Evolutionary conservation across 2,888 invertebrate genomes (phyloP), one percentile per base, ranked within the genome.

Genomic region (Elgonia sp.): DNA sequence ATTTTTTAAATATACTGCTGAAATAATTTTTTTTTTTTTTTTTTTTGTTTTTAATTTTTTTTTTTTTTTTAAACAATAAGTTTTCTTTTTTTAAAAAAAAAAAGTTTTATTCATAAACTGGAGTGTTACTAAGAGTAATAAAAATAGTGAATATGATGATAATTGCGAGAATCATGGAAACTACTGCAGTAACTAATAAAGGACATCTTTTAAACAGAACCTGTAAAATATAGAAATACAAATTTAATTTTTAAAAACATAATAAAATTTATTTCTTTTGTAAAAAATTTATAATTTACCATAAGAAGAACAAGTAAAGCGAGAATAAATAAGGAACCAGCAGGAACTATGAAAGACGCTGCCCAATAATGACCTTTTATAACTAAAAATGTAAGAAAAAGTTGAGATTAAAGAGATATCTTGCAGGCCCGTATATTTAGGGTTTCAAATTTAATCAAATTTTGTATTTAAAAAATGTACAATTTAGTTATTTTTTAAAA

Each of bases 121-220:
- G 92, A 8, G 90, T 80, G 20, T 92, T 92, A 75, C 91, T 91
- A 29, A 93, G 65, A 10, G 93, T 92, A 62, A 92, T 92, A 37
- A 95, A 87, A 70, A 94, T 92, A 55, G 95, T 92, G 86, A 95
- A 95, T 90, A 95, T 92, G 21, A 94, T 93, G 73, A 95, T 94
- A 8, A 95, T 92, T n/a, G 94, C 93, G 20, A 95, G 91, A 90
- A 95, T 94, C 46, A 93, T 94, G 1, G 95, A 94, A 5, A 95
- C 95, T 16, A 95, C 93, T 42, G 94, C 94, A n/a, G 95, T 95
- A 2, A 95, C 94, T 81, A 95, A 92, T 39, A 94, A 93, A 9
- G 95, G 95, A 90, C 94, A 95, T 91, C 95, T 94, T 90, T 95
- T 94, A 91, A 95, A 95, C 60, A 95, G 91, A 39, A 95, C 93